Evolutionary conservation across 2,888 invertebrate genomes (phyloP).

Genomic region (Choristoneura rosaceana): DNA sequence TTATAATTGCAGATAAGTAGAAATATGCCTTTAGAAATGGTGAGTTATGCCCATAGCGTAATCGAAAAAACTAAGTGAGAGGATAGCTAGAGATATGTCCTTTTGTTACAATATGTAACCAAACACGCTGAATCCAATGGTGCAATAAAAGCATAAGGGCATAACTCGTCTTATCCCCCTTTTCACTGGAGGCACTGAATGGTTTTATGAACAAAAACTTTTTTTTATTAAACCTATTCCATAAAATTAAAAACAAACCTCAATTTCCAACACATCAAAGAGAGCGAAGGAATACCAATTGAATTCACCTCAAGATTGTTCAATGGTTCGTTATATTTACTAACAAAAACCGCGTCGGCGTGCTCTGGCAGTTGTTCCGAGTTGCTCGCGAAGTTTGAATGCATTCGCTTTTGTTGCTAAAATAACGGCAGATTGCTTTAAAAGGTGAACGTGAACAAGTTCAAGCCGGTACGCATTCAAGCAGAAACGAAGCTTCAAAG

Average conservation of each 20-base stretch:
- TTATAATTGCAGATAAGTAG: too few relatives aligned
- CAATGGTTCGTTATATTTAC: constrained; percentile 7
- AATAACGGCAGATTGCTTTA: constrained; percentile 12
- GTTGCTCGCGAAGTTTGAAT: constrained; percentile 5
- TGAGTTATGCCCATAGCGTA: too few relatives aligned
- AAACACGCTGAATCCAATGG: too few relatives aligned
- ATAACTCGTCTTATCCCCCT: too few relatives aligned
- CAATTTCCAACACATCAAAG: not conserved
- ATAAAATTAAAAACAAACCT: not conserved
- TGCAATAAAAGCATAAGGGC: too few relatives aligned
- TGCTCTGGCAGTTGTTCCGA: not conserved
- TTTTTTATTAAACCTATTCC: too few relatives aligned
- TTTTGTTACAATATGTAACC: too few relatives aligned
- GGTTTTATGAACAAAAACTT: too few relatives aligned
- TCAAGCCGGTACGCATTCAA: constrained; percentile 3
- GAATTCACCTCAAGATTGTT: not conserved
- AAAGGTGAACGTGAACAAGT: constrained; percentile 12
- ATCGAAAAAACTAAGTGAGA: too few relatives aligned
- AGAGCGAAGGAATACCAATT: not conserved
- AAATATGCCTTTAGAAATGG: too few relatives aligned
- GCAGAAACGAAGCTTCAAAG: constrained; percentile 5
- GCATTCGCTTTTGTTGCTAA: constrained; percentile 12
- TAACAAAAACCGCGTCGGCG: not conserved
- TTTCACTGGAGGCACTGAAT: too few relatives aligned
- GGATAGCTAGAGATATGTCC: too few relatives aligned